Percentiles rank a stretch among this genome's conserved stretches.
Evolutionary conservation across 2,888 invertebrate species (phyloP).

Genomic region (Drosophila bunnanda): DNA sequence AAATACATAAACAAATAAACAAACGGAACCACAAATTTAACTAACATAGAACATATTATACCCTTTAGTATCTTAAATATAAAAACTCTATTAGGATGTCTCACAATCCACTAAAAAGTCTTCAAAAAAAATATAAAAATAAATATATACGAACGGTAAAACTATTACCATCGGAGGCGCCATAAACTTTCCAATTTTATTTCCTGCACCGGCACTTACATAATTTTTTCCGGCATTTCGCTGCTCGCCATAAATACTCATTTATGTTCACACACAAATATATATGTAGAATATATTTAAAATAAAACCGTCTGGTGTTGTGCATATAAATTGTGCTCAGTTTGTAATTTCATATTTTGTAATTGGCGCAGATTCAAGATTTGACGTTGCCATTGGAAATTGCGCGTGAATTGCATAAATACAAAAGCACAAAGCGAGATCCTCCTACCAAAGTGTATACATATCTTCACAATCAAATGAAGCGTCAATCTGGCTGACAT

Average conservation of each 20-base stretch:
- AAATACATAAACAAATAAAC: neutral
- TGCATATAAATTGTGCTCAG: constrained; percentile 42
- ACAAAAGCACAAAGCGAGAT: neutral
- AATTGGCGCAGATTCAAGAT: constrained; percentile 46
- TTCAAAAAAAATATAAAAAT: constrained; percentile 2
- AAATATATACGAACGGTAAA: neutral
- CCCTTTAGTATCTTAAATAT: neutral
- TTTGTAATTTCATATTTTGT: constrained; percentile 44
- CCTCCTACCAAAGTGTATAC: neutral
- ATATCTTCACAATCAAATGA: constrained; percentile 35
- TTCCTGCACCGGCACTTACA: constrained; percentile 10
- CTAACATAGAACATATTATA: neutral
- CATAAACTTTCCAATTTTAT: constrained; percentile 53
- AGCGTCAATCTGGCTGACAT: constrained; percentile 31
- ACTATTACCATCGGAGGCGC: constrained; percentile 2
- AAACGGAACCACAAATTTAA: neutral
- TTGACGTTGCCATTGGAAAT: constrained; percentile 17
- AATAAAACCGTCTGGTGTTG: constrained; percentile 3
- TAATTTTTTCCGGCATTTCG: constrained; percentile 14
- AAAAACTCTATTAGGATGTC: neutral
- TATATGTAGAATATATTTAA: constrained; percentile 6
- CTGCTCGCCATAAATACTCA: neutral
- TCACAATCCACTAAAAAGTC: neutral
- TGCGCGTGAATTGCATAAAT: constrained; percentile 19
- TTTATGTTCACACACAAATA: neutral